phyloP scores from a whole-genome alignment of 1,140 invertebrate genomes.

The Caenorhabditis remanei region DNA sequence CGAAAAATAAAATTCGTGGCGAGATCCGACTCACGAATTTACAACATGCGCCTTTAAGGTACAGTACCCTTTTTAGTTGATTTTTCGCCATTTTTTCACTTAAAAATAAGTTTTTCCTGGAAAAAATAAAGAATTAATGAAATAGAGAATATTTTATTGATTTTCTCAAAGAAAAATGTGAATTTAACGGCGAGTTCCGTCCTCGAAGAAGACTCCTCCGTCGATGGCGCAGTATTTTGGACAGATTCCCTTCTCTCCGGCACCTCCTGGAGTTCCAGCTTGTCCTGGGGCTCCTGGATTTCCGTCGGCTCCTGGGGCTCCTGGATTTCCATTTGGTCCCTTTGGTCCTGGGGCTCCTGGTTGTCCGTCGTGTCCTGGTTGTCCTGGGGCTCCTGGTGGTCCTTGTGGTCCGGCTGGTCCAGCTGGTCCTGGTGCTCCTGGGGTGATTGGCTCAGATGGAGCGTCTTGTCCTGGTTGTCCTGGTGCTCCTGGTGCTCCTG shows the following conservation, averaged over 20 bases:
- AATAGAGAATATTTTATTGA: constrained; percentile 8
- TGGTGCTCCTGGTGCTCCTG: constrained; percentile 38
- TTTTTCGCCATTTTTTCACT: too few species aligned
- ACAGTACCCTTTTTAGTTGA: too few species aligned
- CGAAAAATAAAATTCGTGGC: too few species aligned
- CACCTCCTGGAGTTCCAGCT: constrained; percentile 59
- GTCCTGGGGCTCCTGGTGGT: constrained; percentile 58
- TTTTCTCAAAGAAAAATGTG: constrained; percentile 7
- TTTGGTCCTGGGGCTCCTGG: constrained; percentile 52
- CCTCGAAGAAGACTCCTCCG: constrained; percentile 77
- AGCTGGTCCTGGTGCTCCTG: constrained; percentile 49
- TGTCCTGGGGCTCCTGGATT: constrained; percentile 58
- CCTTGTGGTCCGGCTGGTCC: constrained; percentile 48
- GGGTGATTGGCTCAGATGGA: constrained; percentile 15
- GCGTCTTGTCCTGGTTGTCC: constrained; percentile 37
- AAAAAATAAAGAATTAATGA: neutral
- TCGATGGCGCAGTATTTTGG: constrained; percentile 77
- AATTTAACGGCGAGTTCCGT: constrained; percentile 72
- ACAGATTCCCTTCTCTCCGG: constrained; percentile 73
- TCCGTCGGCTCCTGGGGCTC: constrained; percentile 62
- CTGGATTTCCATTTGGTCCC: constrained; percentile 57
- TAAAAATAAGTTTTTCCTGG: too few species aligned
- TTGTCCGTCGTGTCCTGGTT: constrained; percentile 40
- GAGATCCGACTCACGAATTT: too few species aligned
- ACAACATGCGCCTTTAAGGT: too few species aligned